Base-by-base conservation (phyloP, 1,140 invertebrate species). In the Pomacea maculata region DNA sequence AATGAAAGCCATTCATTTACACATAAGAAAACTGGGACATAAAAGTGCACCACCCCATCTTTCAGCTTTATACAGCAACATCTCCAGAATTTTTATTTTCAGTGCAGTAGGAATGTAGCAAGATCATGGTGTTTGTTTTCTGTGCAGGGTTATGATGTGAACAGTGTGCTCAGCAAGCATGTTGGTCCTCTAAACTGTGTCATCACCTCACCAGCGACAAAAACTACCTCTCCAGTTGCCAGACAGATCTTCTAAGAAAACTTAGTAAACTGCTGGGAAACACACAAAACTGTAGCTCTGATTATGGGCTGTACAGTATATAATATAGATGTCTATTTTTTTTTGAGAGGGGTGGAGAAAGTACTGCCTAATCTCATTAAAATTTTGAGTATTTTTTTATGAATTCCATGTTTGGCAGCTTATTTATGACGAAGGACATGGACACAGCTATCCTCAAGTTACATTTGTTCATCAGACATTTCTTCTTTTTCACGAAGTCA, bases 91-190 rank as follows among this genome's bases (percentile, higher is more conserved):
- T 17, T 14, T 74, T 19, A 17, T 11, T 17, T 75, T 21, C 7
- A 6, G 2, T 25, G 15, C 15, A 25, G 21, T 21, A 52, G 11
- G n/a, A 52, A 54, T 75, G 74, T 75, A 57, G 52, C 25, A 14
- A 55, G 19, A 55, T 19, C 25, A 7, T 75, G 11, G 54, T 12
- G 57, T 75, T 21, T 63, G 17, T 45, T 29, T n/a, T n/a, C 65
- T 25, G n/a, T 76, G 17, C 77, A 78, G 77, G 77, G 77, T 52
- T 78, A 78, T 29, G 77, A 78, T 45, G 77, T 78, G 65, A 65
- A 57, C 45, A 70, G 77, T 78, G 77, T 78, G 67, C 67, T 78
- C 17, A 25, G 57, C 67, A 70, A 78, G 34, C 17, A 12, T 12
- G 19, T 78, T 34, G 77, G 77, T 71, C 65, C 77, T 15, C 7